Percentiles rank a stretch among this genome's conserved stretches.
Conservation (phyloP, 2,113 vertebrate species). For the Puffinus mauretanicus region DNA sequence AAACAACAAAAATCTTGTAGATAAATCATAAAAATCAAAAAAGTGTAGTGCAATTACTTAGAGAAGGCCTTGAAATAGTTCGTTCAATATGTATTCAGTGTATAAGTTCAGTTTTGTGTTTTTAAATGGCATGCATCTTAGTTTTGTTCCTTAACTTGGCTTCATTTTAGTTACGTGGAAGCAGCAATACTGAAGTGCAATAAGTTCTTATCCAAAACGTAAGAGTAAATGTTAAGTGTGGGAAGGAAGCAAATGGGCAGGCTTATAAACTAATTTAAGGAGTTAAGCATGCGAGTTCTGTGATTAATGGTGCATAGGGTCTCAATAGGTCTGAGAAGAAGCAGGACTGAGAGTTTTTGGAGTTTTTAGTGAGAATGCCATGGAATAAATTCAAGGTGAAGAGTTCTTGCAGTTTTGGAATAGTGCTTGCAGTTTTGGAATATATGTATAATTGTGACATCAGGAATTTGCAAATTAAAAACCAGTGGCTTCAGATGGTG, state of each 20-base stretch:
- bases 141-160: conserved; percentile 71
- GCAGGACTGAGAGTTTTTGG: neutral
- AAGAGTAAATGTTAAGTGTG: conserved; percentile 51
- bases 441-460: neutral
- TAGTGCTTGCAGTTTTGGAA: neutral
- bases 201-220: conserved; percentile 90
- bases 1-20: neutral
- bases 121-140: neutral
- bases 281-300: neutral
- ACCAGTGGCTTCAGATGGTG: neutral
- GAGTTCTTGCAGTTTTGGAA: neutral
- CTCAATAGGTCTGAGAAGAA: neutral
- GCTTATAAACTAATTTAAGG: neutral
- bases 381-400: neutral
- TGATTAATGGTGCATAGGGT: neutral
- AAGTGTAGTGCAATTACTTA: neutral
- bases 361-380: neutral
- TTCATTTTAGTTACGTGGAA: conserved; percentile 87
- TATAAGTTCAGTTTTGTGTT: neutral
- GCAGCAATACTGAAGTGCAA: conserved; percentile 96
- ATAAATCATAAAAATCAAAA: neutral
- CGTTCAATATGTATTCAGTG: neutral
- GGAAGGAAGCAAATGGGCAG: neutral
- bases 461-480: neutral
- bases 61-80: neutral